Evolutionary conservation across 2,888 invertebrate genomes (phyloP).

Genomic region (Drosophila hamatofila): DNA sequence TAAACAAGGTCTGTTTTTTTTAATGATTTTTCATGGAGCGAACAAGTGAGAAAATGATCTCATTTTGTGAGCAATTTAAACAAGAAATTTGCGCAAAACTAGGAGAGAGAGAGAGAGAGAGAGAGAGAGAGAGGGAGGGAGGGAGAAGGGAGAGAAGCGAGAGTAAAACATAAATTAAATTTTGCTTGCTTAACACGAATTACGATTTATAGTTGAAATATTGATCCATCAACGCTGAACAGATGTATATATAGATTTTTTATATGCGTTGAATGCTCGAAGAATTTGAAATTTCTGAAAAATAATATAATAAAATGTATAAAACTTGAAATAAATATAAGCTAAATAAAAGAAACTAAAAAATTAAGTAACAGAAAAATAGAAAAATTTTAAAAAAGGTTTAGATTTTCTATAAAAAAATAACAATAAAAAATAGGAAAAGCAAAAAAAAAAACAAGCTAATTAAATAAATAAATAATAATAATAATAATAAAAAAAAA

Average conservation of each 20-base stretch:
- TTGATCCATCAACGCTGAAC: conserved; percentile 5
- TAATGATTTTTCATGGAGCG: conserved; percentile 6
- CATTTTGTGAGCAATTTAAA: conserved; percentile 41
- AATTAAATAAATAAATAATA: too few relatives aligned
- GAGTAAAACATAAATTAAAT: conserved; percentile 22
- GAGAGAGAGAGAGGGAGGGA: background rate
- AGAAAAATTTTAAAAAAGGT: too few relatives aligned
- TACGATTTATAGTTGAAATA: conserved; percentile 15
- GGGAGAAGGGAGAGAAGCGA: background rate
- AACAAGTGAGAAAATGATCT: conserved; percentile 42
- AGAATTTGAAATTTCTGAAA: background rate
- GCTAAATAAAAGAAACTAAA: too few relatives aligned
- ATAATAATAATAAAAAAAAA: too few relatives aligned
- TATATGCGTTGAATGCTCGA: background rate
- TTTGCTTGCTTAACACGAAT: conserved; percentile 52
- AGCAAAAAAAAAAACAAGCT: too few relatives aligned
- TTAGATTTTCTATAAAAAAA: too few relatives aligned
- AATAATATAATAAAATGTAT: background rate
- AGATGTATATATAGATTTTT: background rate
- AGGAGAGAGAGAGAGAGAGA: background rate
- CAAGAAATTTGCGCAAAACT: conserved; percentile 2
- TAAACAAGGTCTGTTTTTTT: background rate
- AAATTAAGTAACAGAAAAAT: too few relatives aligned
- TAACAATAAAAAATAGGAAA: too few relatives aligned
- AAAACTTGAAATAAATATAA: too few relatives aligned